These are phyloP conservation scores for Caradrina clavipalpis DNA, from an alignment of 2,888 invertebrate species.

Conservation along the genomic window DNA sequence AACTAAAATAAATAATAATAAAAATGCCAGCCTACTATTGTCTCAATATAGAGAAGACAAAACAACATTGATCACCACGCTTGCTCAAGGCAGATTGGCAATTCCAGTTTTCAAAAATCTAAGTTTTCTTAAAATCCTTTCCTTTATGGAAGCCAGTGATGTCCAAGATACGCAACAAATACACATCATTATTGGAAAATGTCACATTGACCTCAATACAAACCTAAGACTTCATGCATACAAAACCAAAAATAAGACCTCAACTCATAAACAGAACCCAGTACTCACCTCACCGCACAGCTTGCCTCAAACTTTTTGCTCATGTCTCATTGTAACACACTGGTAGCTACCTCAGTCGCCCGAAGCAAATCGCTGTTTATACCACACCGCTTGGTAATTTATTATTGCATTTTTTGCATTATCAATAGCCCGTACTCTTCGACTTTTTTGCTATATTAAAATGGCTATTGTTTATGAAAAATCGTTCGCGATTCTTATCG, in stretches of 20 bases:
- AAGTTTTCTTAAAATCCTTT: too few species aligned
- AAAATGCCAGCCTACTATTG: too few species aligned
- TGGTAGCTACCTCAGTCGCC: constrained; percentile 89
- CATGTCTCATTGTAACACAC: constrained; percentile 75
- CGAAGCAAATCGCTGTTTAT: constrained; percentile 89
- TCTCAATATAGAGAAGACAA: too few species aligned
- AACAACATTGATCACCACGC: too few species aligned
- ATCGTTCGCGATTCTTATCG: constrained; percentile 86
- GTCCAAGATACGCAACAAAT: too few species aligned
- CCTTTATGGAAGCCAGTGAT: too few species aligned
- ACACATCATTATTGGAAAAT: too few species aligned
- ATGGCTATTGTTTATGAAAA: constrained; percentile 90
- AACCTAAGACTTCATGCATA: too few species aligned
- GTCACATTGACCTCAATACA: too few species aligned
- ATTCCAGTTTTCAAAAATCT: too few species aligned
- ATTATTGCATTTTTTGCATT: constrained; percentile 91
- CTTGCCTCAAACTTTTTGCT: constrained; percentile 66
- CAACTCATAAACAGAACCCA: constrained; percentile 49
- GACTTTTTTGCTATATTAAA: constrained; percentile 88
- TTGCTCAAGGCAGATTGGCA: too few species aligned
- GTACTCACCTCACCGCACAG: neutral
- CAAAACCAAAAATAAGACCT: neutral
- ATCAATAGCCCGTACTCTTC: constrained; percentile 88
- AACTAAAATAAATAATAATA: too few species aligned
- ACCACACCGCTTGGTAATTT: constrained; percentile 89